These are phyloP conservation scores for Megamerina dolium DNA, from an alignment of 2,888 invertebrate species.

Conservation along the genomic window DNA sequence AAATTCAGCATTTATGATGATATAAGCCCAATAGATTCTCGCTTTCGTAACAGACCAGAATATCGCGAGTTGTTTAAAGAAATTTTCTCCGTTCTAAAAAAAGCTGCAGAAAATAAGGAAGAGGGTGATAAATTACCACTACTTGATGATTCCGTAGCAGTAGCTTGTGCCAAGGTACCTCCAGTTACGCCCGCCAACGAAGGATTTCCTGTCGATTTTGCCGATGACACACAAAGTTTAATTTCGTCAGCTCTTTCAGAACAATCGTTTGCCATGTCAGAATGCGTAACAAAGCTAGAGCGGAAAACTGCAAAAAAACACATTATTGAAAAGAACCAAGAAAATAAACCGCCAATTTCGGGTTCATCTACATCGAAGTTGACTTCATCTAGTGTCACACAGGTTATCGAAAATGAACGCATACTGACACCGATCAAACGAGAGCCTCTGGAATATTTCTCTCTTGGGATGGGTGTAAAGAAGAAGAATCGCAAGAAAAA, in stretches of 20 bases:
- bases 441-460: conserved; percentile 69
- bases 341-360: conserved; percentile 40
- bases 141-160: conserved; percentile 58
- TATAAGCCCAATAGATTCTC: conserved; percentile 71
- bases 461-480: conserved; percentile 60
- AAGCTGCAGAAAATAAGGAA: conserved; percentile 76
- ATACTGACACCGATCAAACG: conserved; percentile 62
- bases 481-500: conserved; percentile 66
- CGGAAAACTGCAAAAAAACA: conserved; percentile 51
- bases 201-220: conserved; percentile 54
- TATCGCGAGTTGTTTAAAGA: conserved; percentile 76
- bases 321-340: conserved; percentile 42
- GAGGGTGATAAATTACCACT: conserved; percentile 70
- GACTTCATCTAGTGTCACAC: conserved; percentile 21
- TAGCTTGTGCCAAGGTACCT: conserved; percentile 53
- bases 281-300: conserved; percentile 57
- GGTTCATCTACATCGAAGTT: conserved; percentile 22
- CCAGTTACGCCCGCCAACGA: conserved; percentile 65
- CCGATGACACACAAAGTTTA: conserved; percentile 64
- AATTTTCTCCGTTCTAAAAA: conserved; percentile 75
- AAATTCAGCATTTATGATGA: conserved; percentile 81
- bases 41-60: conserved; percentile 76
- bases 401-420: conserved; percentile 45
- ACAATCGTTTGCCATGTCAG: conserved; percentile 64
- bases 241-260: conserved; percentile 71